phyloP scores from a whole-genome alignment of 2,797 vertebrate species.

The Acrossocheilus fasciatus region DNA sequence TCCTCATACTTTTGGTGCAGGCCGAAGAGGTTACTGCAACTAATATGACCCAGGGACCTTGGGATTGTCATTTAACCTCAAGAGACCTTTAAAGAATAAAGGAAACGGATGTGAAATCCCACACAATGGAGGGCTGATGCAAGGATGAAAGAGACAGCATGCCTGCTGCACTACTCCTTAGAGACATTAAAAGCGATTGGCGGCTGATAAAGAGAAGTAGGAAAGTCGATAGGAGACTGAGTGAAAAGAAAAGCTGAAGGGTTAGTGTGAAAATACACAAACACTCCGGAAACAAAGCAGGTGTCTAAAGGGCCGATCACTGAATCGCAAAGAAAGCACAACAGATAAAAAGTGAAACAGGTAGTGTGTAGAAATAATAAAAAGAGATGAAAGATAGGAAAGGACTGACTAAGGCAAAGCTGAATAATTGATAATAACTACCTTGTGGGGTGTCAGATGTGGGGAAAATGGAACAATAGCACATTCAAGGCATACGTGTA shows the following conservation, averaged over 20 bases:
- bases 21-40: not conserved
- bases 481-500: not conserved
- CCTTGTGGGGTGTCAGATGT: not conserved
- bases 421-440: not conserved
- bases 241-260: slow-evolving; percentile 43
- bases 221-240: slow-evolving; percentile 54
- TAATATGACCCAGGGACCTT: slow-evolving; percentile 49
- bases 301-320: slow-evolving; percentile 6
- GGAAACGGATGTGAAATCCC: slow-evolving; percentile 34
- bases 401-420: not conserved
- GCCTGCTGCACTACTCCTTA: slow-evolving; percentile 42
- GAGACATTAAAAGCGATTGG: slow-evolving; percentile 49
- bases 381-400: not conserved
- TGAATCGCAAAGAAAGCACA: slow-evolving; percentile 1
- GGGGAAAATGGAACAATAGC: not conserved
- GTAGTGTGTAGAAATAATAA: not conserved
- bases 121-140: slow-evolving; percentile 31
- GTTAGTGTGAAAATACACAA: slow-evolving; percentile 41
- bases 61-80: slow-evolving; percentile 24
- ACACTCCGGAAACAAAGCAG: slow-evolving; percentile 36
- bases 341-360: not conserved
- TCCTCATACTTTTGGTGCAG: not conserved
- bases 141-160: slow-evolving; percentile 28
- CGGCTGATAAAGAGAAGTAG: slow-evolving; percentile 55
- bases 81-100: slow-evolving; percentile 18